These are phyloP conservation scores for Lanius collurio DNA, from an alignment of 2,113 vertebrate species.

Conservation along the genomic window DNA sequence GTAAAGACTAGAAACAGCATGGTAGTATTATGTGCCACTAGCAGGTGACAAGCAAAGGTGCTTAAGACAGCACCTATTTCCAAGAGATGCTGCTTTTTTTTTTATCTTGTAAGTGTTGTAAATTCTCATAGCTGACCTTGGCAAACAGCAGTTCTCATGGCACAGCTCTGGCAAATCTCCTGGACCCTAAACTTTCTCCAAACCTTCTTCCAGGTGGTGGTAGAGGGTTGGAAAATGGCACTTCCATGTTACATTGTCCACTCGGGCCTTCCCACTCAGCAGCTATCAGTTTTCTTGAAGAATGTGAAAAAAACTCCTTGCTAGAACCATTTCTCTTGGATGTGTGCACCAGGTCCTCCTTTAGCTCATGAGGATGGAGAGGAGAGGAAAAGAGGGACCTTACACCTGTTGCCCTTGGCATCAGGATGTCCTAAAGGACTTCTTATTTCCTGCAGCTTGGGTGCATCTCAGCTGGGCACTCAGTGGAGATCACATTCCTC, in stretches of 20 bases:
- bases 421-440: neutral
- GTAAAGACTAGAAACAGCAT: neutral
- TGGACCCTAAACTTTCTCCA: neutral
- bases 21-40: neutral
- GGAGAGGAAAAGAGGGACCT: neutral
- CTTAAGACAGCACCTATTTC: neutral
- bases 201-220: neutral
- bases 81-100: neutral
- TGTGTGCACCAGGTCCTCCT: neutral
- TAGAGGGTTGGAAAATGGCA: neutral
- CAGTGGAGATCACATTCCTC: neutral
- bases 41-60: neutral
- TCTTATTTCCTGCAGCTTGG: neutral
- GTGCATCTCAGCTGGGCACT: neutral
- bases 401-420: neutral
- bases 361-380: neutral
- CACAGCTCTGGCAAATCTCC: neutral
- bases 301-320: neutral
- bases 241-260: neutral
- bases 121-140: neutral
- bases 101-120: neutral
- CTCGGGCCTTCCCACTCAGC: neutral
- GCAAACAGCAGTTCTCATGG: neutral
- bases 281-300: neutral
- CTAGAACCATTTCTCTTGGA: neutral